Evolutionary conservation across 2,888 invertebrate genomes (phyloP), one percentile per base, ranked within the genome.

Genomic region (Apamea monoglypha): DNA sequence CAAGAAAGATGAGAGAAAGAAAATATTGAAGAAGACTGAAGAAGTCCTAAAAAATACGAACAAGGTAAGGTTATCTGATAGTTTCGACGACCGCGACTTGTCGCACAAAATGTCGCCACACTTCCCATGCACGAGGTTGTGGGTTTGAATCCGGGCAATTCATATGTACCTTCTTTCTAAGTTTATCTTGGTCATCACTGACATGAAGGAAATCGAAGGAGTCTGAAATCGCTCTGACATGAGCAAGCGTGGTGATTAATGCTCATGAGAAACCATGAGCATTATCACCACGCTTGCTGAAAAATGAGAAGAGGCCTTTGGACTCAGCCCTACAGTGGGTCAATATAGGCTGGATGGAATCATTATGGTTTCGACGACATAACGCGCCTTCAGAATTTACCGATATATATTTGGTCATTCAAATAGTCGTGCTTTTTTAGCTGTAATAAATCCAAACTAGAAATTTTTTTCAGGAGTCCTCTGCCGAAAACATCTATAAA

Each of bases 401-500:
- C 5, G 6, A 25, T 25, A 53, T 53, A 25, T 25, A 53, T 53
- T 70, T 36, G 5, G 5, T n/a, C 25, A 25, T 14, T 25, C 16
- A 44, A 44, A 32, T 5, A 8, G n/a, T 75, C 66, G 25, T 36
- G 12, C 36, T 32, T 63, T 40, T 64, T 36, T 10, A 6, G 14
- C n/a, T 8, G 29, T 40, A 74, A 21, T 44, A 25, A 29, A 69
- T 56, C 40, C 36, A 50, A 64, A 56, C 29, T 56, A 3, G 5
- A 40, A 32, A 69, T 10, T 69, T 71, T 73, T 94, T 92, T 67
- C 93, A 98, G 97, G 97, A 98, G 80, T 95, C 97, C 84, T 92
- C 96, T 36, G 97, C 98, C 5, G 98, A 98, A 64, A 98, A 98
- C 92, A 97, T 98, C 72, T 99, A 99, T 92, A 96, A 98, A 25